Percentiles rank a stretch among this genome's conserved stretches.
phyloP scores from a whole-genome alignment of 2,113 vertebrate species.

The Aphyosemion australe region DNA sequence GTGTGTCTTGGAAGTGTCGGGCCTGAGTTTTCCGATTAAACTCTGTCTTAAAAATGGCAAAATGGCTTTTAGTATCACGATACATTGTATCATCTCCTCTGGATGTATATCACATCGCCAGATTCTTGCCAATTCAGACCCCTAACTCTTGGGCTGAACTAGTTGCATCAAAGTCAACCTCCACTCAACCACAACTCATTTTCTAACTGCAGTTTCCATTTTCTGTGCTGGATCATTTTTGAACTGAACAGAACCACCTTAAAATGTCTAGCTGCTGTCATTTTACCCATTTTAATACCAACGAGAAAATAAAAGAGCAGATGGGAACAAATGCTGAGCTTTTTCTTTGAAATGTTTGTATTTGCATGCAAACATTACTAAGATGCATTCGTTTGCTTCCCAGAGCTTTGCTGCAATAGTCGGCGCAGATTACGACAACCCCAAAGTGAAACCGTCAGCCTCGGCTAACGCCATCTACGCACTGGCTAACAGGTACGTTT shows the following conservation, averaged over 20 bases:
- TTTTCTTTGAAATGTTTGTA: not conserved
- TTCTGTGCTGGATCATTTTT: not conserved
- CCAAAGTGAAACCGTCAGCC: conserved; percentile 92
- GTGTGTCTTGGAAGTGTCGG: too few relatives aligned
- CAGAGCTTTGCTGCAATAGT: conserved; percentile 79
- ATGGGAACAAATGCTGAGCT: not conserved
- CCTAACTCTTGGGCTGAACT: too few relatives aligned
- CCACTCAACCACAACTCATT: too few relatives aligned
- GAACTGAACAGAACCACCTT: fast-evolving
- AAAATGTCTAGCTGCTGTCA: not conserved
- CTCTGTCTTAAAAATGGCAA: too few relatives aligned
- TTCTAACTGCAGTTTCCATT: not conserved
- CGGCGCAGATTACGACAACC: conserved; percentile 85
- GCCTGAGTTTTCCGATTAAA: too few relatives aligned
- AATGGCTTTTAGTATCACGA: too few relatives aligned
- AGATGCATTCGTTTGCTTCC: conserved; percentile 38
- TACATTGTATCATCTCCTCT: too few relatives aligned
- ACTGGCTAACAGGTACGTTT: conserved; percentile 85
- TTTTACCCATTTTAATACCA: not conserved
- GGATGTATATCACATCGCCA: too few relatives aligned
- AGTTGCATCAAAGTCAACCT: too few relatives aligned
- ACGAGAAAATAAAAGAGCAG: not conserved
- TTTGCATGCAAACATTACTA: not conserved
- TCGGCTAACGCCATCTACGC: conserved; percentile 95
- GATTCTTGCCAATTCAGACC: too few relatives aligned